Evolutionary conservation across 2,797 vertebrate species (phyloP), one percentile per base, ranked within the genome.

Genomic region (Myotis myotis): DNA sequence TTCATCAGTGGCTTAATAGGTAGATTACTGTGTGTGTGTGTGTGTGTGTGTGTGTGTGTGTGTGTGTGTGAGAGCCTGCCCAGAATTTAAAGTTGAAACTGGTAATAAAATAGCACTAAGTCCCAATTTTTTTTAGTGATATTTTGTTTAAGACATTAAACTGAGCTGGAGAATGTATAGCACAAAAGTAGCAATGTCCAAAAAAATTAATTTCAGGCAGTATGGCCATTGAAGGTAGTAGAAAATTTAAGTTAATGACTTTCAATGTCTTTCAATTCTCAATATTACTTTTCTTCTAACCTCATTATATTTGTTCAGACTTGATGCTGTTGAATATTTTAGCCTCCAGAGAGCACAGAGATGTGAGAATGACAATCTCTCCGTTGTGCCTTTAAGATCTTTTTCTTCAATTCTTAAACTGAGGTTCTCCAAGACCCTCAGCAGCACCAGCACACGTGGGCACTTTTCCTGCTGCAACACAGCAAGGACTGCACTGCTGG

Each of bases 361-460:
- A 66, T 51, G 81, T 66, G 62, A 68, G 49, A 25, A 83, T 66
- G 66, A 49, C 13, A 49, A 66, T 16, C n/a, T 66, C 20, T 83
- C 22, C n/a, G 30, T 49, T 51, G 25, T 25, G 44, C 33, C 44
- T 68, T 83, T 81, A 49, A 66, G 71, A 74, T 15, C 33, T 33
- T 66, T 66, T 66, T 83, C n/a, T 33, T 83, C n/a, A 51, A 6
- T 68, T 66, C 44, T 74, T 72, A 33, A 44, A 36, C 0, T 60
- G 80, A 51, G n/a, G 19, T 51, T 71, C 7, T 57, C 28, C 5
- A 44, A 79, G 44, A 76, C 36, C 25, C 62, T 12, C 33, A 38
- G 33, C 10, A 11, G 23, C 17, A 55, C 15, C 41, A 36, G 6
- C 15, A 11, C 1, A 6, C 4, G 13, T 0, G 0, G 19, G 12